Evolutionary conservation across 2,797 vertebrate species (phyloP).

Genomic region (Hirundo rustica): DNA sequence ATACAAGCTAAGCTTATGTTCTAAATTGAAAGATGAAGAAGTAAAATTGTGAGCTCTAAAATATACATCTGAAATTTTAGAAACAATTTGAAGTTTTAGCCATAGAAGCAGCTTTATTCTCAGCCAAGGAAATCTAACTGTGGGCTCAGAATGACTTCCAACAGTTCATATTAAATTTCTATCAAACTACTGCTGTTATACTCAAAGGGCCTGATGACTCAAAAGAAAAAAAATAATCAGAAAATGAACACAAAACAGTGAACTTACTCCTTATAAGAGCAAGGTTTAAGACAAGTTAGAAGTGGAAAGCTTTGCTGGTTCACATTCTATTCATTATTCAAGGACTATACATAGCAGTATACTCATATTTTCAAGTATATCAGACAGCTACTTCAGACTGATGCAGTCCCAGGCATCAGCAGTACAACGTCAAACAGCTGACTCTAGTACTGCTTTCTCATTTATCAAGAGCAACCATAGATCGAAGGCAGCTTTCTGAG

Average conservation of each 20-base stretch:
- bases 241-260: not conserved
- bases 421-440: not conserved
- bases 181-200: not conserved
- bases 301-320: not conserved
- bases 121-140: not conserved
- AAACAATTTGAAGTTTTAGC: not conserved
- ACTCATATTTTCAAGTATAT: not conserved
- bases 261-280: not conserved
- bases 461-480: not conserved
- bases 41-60: not conserved
- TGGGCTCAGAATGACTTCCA: not conserved
- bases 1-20: not conserved
- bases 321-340: not conserved
- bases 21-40: not conserved
- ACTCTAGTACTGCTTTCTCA: not conserved
- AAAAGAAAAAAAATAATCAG: not conserved
- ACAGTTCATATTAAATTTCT: not conserved
- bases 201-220: not conserved
- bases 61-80: not conserved
- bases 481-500: not conserved
- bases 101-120: not conserved
- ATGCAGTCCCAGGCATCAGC: not conserved
- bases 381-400: not conserved
- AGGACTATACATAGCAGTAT: not conserved
- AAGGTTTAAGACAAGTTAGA: not conserved